Base-by-base conservation (phyloP, 2,113 vertebrate genomes). In the Ochotona curzoniae region DNA sequence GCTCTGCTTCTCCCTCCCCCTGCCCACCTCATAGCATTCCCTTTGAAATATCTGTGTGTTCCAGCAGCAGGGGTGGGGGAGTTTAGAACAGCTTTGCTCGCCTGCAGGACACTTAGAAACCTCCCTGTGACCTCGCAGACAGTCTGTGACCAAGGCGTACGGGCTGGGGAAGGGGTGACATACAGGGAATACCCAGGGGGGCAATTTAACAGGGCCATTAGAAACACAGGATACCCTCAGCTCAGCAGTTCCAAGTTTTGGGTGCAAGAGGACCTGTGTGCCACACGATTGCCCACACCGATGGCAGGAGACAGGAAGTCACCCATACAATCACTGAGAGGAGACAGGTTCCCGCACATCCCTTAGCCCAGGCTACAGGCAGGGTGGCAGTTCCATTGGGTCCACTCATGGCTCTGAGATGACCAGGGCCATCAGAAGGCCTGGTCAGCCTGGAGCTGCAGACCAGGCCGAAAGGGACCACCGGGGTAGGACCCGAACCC, bases 11-110 rank as follows among this genome's bases (percentile, higher is more conserved):
- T 11, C 10, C n/a, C 57, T 28, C n/a, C 21, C 12, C 1, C 69
- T 44, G 38, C 1, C 5, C 8, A n/a, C 30, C 2, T 1, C 8
- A 8, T 0, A 0, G 8, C 30, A 20, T 64, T 20, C 61, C 23
- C 38, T 57, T 38, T 15, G 6, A 26, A 80, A 60, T 15, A n/a
- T 54, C 25, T 1, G 25, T 26, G 47, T 51, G 47, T 51, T 88
- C 81, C 8, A 67, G 44, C 49, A 73, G n/a, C 86, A 69, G 51
- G 8, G 17, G 28, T 25, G 26, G 44, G 44, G 12, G 28, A 14
- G 23, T 44, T 44, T 44, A 44, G 38, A 44, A 73, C 70, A 5
- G 26, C 2, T 83, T 88, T 11, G 20, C 54, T 76, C 38, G 26
- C 35, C 25, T 15, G 20, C 75, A 13, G 44, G 10, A 23, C 51